phyloP scores from a whole-genome alignment of 2,888 invertebrate species.

The Trissolcus brochymenae region DNA sequence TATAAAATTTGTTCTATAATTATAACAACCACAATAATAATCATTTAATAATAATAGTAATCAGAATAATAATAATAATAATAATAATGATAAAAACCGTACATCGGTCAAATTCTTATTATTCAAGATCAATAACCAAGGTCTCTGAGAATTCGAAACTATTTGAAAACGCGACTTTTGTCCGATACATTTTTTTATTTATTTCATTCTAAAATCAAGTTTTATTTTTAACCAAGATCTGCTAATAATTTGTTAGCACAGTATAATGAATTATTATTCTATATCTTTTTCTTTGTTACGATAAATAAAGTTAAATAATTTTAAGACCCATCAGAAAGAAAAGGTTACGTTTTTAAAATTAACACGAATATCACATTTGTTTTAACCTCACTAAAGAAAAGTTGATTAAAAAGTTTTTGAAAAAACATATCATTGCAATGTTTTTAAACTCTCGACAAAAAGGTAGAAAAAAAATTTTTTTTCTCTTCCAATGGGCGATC shows the following conservation, averaged over 20 bases:
- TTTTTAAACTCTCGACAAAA: background rate
- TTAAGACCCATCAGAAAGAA: too few species aligned
- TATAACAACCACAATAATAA: too few species aligned
- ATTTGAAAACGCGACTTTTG: background rate
- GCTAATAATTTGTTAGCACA: background rate
- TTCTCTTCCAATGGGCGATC: background rate
- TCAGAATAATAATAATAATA: too few species aligned
- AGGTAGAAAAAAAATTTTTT: too few species aligned
- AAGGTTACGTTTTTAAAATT: too few species aligned
- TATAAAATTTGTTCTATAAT: too few species aligned
- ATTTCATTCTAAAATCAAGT: background rate
- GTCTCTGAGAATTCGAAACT: background rate
- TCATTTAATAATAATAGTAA: too few species aligned
- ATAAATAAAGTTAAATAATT: too few species aligned
- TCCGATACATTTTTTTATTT: background rate
- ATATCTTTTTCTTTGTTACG: too few species aligned
- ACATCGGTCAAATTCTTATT: constrained; percentile 1
- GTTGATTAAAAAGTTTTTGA: background rate
- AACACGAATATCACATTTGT: background rate
- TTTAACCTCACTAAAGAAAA: background rate
- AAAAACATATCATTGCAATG: background rate
- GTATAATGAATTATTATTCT: too few species aligned
- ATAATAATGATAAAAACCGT: background rate
- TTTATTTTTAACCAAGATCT: background rate
- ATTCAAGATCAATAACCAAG: background rate